phyloP scores from a whole-genome alignment of 2,113 vertebrate genomes.

The Elachura formosa region DNA sequence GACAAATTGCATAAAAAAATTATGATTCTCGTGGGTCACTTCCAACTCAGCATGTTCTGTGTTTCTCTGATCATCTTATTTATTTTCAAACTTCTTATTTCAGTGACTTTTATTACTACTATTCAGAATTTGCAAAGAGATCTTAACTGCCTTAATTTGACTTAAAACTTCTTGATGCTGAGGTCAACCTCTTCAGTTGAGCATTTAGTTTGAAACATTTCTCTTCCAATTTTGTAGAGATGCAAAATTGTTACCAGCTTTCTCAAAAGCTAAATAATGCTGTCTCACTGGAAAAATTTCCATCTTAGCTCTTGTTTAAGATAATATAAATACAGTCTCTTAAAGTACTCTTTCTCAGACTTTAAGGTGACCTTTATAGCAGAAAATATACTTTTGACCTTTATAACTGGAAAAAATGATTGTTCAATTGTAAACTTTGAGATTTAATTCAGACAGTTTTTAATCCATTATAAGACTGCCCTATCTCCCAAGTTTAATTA shows the following conservation, averaged over 20 bases:
- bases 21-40: neutral
- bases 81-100: neutral
- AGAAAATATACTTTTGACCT: accelerated
- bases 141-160: neutral
- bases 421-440: neutral
- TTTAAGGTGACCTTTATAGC: no score
- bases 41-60: neutral
- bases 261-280: neutral
- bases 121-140: neutral
- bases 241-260: neutral
- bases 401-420: neutral
- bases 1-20: no score
- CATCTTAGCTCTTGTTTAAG: neutral
- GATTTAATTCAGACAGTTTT: neutral
- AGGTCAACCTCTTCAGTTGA: neutral
- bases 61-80: neutral
- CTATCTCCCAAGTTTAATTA: neutral
- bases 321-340: neutral
- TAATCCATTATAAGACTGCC: neutral
- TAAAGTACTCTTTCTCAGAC: neutral
- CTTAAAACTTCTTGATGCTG: neutral
- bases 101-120: neutral
- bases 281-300: neutral
- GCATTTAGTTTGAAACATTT: neutral
- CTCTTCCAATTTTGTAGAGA: neutral